These are phyloP conservation scores for Plotosus lineatus DNA, from an alignment of 2,113 vertebrate genomes.

Conservation along the genomic window DNA sequence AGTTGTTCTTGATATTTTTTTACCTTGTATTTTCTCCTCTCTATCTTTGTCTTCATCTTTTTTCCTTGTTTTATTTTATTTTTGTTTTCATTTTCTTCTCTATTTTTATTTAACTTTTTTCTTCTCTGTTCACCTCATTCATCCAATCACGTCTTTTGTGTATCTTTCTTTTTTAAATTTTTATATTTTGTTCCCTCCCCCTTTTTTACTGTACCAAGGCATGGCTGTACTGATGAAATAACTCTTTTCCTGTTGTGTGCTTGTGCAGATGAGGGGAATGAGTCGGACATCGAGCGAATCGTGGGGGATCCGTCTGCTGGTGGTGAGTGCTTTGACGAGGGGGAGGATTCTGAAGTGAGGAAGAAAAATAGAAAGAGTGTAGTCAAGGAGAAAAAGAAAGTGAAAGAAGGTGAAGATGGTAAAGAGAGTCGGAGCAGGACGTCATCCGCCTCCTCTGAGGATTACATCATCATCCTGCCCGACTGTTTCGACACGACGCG, in stretches of 20 bases:
- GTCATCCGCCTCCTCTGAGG: conserved; percentile 88
- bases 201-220: background rate
- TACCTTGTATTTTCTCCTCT: background rate
- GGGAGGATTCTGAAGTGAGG: conserved; percentile 52
- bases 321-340: conserved; percentile 45
- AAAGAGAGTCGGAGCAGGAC: conserved; percentile 82
- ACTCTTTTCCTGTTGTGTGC: background rate
- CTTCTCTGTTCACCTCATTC: background rate
- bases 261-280: conserved; percentile 56
- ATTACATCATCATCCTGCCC: conserved; percentile 92
- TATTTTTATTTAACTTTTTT: too few relatives aligned
- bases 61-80: too few relatives aligned
- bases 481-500: conserved; percentile 96
- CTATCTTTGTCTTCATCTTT: background rate
- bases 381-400: conserved; percentile 19
- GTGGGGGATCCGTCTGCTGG: conserved; percentile 35
- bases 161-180: background rate
- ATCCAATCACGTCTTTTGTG: background rate
- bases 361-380: conserved; percentile 65
- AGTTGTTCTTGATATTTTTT: too few relatives aligned
- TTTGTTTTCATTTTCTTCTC: too few relatives aligned
- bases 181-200: background rate
- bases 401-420: conserved; percentile 54
- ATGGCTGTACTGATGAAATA: background rate
- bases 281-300: conserved; percentile 55